Conservation (phyloP, 2,888 invertebrate genomes). For the Pyrocoelia pectoralis region DNA sequence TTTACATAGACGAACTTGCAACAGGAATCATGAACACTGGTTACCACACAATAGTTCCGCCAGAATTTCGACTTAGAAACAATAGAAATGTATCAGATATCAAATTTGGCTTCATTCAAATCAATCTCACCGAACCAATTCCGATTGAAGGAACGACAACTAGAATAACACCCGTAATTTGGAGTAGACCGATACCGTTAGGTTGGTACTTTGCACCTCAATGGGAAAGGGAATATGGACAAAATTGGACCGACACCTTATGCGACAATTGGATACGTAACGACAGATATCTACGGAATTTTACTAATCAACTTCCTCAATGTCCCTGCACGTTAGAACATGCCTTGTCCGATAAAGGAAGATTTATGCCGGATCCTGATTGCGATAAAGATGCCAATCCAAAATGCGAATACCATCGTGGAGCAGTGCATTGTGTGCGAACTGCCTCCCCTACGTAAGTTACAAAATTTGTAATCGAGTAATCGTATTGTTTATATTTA, state of each 20-base stretch:
- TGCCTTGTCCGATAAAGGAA: constrained; percentile 89
- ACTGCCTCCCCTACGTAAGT: constrained; percentile 89
- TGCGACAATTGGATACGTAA: constrained; percentile 92
- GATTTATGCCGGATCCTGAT: constrained; percentile 88
- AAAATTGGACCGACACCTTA: constrained; percentile 80
- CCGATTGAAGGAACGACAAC: constrained; percentile 56
- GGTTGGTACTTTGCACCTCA: constrained; percentile 93
- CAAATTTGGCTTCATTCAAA: constrained; percentile 87
- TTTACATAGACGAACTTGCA: constrained; percentile 81
- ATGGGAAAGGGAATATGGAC: constrained; percentile 84
- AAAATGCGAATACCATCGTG: constrained; percentile 86
- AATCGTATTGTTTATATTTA: constrained; percentile 52
- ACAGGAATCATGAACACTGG: constrained; percentile 65
- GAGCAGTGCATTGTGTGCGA: constrained; percentile 91
- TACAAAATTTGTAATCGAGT: too few species aligned
- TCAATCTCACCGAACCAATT: constrained; percentile 82
- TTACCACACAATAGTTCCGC: constrained; percentile 75
- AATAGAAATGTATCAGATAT: constrained; percentile 76
- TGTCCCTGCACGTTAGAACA: constrained; percentile 95
- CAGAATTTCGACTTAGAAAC: constrained; percentile 73
- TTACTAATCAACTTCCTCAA: constrained; percentile 81
- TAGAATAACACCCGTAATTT: constrained; percentile 67
- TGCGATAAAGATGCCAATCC: constrained; percentile 94
- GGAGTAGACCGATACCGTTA: constrained; percentile 92
- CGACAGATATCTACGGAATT: constrained; percentile 83